These are phyloP conservation scores for Panagrolaimus sp. DNA, from an alignment of 1,140 invertebrate species.

Conservation along the genomic window DNA sequence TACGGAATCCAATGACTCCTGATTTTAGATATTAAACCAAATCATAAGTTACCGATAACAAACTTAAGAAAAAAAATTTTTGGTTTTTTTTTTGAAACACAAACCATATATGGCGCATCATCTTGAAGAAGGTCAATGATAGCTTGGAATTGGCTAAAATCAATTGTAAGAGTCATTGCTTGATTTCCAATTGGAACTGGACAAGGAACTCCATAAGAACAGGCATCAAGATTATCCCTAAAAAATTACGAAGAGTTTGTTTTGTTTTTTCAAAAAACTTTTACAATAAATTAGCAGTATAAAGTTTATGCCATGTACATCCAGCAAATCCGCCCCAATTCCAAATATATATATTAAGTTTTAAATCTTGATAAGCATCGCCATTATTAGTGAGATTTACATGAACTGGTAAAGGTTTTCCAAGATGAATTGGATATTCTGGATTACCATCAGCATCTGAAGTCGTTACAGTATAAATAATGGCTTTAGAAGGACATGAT, in stretches of 20 bases:
- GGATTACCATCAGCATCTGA: conserved; percentile 2
- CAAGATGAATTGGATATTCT: conserved; percentile 24
- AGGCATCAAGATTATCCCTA: neutral
- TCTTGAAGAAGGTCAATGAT: conserved; percentile 22
- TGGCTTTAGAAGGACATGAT: conserved; percentile 17
- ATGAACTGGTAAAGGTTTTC: conserved; percentile 17
- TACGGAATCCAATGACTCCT: too few species aligned
- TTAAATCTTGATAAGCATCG: neutral
- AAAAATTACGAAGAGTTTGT: neutral
- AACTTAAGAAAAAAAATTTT: too few species aligned
- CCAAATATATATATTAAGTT: too few species aligned
- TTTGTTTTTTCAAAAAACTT: too few species aligned
- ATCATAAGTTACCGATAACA: too few species aligned
- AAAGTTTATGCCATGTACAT: conserved; percentile 27
- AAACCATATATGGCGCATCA: conserved; percentile 29
- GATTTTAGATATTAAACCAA: too few species aligned
- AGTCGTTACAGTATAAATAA: neutral
- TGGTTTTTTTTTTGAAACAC: too few species aligned
- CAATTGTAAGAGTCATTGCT: conserved; percentile 12
- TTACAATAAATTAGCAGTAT: conserved; percentile 23
- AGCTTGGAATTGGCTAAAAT: conserved; percentile 22
- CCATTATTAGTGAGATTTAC: conserved; percentile 15
- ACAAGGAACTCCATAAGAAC: conserved; percentile 24
- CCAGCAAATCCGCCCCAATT: conserved; percentile 20
- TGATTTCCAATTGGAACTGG: conserved; percentile 18